Evolutionary conservation across 1,140 invertebrate species (phyloP), one percentile per base, ranked within the genome.

Genomic region (Melipona quadrifasciata): DNA sequence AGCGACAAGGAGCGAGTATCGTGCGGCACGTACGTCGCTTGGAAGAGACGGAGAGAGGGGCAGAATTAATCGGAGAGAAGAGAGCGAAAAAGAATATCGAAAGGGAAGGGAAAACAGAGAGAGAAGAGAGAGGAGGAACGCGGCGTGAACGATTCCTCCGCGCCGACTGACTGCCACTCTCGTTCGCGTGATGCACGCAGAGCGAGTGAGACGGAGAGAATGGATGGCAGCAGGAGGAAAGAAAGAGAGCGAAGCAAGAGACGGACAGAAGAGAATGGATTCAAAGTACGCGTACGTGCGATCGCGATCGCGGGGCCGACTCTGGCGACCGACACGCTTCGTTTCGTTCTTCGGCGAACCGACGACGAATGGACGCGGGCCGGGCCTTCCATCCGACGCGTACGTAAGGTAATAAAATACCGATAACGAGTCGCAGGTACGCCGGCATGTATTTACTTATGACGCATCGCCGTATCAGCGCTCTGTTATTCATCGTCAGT

Each of bases 401-500:
- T n/a, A n/a, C n/a, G n/a, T n/a, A n/a, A n/a, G n/a, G n/a, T n/a
- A n/a, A n/a, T n/a, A n/a, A n/a, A n/a, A n/a, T n/a, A 77, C 90
- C 90, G 91, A 91, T 91, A 91, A 91, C 91, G 83, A 90, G 84
- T 87, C 86, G 80, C 91, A 90, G 89, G 90, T 90, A 89, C 75
- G 73, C 70, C 39, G 8, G 6, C 8, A 71, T 72, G 65, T 89
- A 82, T 89, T 88, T 88, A 67, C 75, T 71, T 76, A 85, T 89
- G 87, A 89, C 86, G 81, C 87, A 88, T 89, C 87, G 27, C 24
- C 83, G 71, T 89, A 89, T 87, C 86, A 64, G 70, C 34, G 61
- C 39, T 31, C 73, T 51, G 64, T 27, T 55, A 12, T 16, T 21
- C 88, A 90, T 89, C 72, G 89, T 21, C 88, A 90, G 90, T 75